These are phyloP conservation scores for Papilio machaon DNA, from an alignment of 1,140 invertebrate species.

Conservation along the genomic window DNA sequence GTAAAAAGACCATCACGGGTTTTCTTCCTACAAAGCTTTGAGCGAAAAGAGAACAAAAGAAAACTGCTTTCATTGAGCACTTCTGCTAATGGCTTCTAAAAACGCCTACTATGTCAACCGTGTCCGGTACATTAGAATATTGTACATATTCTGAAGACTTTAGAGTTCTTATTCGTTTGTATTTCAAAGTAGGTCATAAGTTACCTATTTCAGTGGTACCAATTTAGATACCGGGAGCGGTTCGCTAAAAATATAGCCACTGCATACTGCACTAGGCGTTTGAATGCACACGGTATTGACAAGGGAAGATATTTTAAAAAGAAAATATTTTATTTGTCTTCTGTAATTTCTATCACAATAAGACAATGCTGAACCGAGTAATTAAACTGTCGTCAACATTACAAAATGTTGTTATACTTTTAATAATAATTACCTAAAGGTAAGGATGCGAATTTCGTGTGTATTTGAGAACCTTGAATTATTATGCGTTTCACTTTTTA, in stretches of 20 bases:
- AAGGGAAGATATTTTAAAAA: conserved; percentile 35
- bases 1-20: neutral
- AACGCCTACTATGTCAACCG: conserved; percentile 3
- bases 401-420: neutral
- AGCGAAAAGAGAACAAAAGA: conserved; percentile 22
- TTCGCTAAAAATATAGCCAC: conserved; percentile 69
- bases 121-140: neutral
- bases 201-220: conserved; percentile 68
- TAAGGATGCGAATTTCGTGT: neutral
- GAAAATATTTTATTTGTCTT: neutral
- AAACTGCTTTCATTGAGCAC: conserved; percentile 22
- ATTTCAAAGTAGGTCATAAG: conserved; percentile 70
- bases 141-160: neutral
- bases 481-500: neutral
- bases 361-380: neutral
- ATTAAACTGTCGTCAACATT: too few species aligned
- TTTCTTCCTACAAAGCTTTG: conserved; percentile 12
- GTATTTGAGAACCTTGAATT: neutral
- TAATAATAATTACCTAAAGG: neutral
- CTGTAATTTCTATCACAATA: neutral
- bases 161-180: conserved; percentile 51
- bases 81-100: conserved; percentile 27
- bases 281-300: conserved; percentile 52
- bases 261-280: conserved; percentile 66
- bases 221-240: conserved; percentile 64